Percentiles rank a stretch among this genome's conserved stretches.
Evolutionary conservation across 2,797 vertebrate species (phyloP).

Genomic region (Phrynocephalus guinanensis): DNA sequence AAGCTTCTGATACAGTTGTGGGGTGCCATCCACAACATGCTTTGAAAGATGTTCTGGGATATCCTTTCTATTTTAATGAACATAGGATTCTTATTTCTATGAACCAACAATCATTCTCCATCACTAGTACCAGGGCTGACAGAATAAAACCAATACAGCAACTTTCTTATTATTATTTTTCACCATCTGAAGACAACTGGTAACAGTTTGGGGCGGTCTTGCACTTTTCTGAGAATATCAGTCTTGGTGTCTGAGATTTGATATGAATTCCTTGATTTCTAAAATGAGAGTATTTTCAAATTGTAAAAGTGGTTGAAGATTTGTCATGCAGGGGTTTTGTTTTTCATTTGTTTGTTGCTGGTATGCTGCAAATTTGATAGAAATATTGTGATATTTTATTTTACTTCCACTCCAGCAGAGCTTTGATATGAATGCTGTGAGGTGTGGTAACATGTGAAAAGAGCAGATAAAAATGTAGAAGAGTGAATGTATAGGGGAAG

Average conservation of each 20-base stretch:
- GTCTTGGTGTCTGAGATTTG: too few relatives aligned
- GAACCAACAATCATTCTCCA: slow-evolving; percentile 67
- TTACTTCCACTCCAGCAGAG: neutral
- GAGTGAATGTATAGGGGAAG: too few relatives aligned
- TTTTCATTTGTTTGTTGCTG: too few relatives aligned
- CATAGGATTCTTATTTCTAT: neutral
- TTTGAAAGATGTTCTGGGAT: too few relatives aligned
- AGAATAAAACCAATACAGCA: slow-evolving; percentile 75
- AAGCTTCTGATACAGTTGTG: too few relatives aligned
- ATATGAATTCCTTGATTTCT: too few relatives aligned
- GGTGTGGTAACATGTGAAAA: neutral
- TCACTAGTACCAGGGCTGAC: slow-evolving; percentile 36
- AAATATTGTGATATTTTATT: slow-evolving; percentile 63
- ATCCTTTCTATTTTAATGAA: neutral
- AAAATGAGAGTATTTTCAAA: too few relatives aligned
- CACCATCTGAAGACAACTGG: slow-evolving; percentile 59
- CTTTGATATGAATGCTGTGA: neutral
- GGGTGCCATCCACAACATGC: neutral
- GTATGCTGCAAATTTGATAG: too few relatives aligned
- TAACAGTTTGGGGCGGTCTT: slow-evolving; percentile 42
- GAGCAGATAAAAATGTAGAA: neutral
- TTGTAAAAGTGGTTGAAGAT: too few relatives aligned
- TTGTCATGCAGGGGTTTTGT: too few relatives aligned
- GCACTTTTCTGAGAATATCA: slow-evolving; percentile 39
- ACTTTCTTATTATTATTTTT: slow-evolving; percentile 51